phyloP scores from a whole-genome alignment of 1,140 invertebrate species.

The Nasonia vitripennis region DNA sequence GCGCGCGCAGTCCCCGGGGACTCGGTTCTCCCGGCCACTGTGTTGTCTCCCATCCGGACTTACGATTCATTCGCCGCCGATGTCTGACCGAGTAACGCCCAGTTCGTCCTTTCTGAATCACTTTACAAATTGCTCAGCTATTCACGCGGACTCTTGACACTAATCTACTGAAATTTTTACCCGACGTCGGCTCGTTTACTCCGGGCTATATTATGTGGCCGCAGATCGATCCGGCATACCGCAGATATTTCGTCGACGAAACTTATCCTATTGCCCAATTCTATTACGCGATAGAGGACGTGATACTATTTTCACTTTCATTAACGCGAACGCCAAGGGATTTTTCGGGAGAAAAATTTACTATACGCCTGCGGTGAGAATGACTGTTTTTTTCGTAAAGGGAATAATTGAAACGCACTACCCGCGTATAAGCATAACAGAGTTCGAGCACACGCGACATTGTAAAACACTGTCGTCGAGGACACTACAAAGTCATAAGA shows the following conservation, averaged over 20 bases:
- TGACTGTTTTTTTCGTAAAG: no score
- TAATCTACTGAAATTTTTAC: slow-evolving; percentile 42
- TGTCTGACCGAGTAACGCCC: slow-evolving; percentile 49
- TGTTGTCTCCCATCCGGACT: slow-evolving; percentile 11
- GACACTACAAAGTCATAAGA: slow-evolving; percentile 34
- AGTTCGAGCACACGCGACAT: neutral
- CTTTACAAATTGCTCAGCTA: slow-evolving; percentile 51
- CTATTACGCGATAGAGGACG: neutral
- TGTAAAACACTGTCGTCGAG: neutral
- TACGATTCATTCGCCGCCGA: slow-evolving; percentile 44
- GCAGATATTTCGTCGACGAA: neutral
- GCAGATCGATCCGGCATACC: slow-evolving; percentile 22
- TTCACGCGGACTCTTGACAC: slow-evolving; percentile 36
- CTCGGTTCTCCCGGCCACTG: slow-evolving; percentile 41
- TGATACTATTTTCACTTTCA: neutral
- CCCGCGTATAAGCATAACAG: no score
- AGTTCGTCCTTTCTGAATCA: slow-evolving; percentile 37
- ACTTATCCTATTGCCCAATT: neutral
- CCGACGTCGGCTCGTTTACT: slow-evolving; percentile 19
- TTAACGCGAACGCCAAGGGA: neutral
- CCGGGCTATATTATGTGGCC: slow-evolving; percentile 8
- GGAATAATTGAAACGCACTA: neutral
- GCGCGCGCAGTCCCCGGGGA: slow-evolving; percentile 49
- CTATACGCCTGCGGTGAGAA: no score
- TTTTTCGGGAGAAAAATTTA: no score